Evolutionary conservation across 2,888 invertebrate species (phyloP).

Genomic region (Drosophila sordidula): DNA sequence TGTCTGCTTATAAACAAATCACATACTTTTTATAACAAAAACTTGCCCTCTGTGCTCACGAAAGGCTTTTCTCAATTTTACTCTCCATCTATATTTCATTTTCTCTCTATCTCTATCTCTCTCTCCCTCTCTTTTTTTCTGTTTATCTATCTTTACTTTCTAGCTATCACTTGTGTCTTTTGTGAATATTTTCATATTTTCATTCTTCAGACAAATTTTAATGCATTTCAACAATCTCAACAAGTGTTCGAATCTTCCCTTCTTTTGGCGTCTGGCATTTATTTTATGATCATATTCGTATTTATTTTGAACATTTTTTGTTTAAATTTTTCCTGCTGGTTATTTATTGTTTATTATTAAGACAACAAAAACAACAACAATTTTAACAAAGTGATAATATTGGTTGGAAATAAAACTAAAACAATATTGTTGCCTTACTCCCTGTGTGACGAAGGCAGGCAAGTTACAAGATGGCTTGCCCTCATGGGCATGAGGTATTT

Average conservation of each 20-base stretch:
- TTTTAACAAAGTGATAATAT: conserved; percentile 4
- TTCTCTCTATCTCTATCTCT: background rate
- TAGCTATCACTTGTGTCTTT: background rate
- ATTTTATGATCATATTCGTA: conserved; percentile 38
- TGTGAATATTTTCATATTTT: conserved; percentile 6
- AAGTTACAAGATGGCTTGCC: conserved; percentile 30
- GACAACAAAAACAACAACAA: conserved; percentile 5
- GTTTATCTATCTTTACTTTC: background rate
- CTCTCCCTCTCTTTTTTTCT: background rate
- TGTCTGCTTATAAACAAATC: background rate
- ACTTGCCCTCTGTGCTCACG: background rate
- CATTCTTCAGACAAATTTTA: conserved; percentile 11
- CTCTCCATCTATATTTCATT: background rate
- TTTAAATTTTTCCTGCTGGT: conserved; percentile 9
- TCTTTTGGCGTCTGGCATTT: conserved; percentile 57
- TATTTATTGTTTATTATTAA: conserved; percentile 48
- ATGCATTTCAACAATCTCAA: conserved; percentile 39
- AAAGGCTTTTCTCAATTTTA: too few relatives aligned
- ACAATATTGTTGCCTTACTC: conserved; percentile 12
- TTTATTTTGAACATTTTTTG: conserved; percentile 34
- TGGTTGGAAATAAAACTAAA: conserved; percentile 13
- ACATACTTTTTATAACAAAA: background rate
- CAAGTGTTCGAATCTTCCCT: conserved; percentile 35
- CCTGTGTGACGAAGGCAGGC: background rate
- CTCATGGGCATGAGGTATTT: conserved; percentile 37